Base-by-base conservation (phyloP, 1,140 invertebrate species). In the Epicauta chinensis region DNA sequence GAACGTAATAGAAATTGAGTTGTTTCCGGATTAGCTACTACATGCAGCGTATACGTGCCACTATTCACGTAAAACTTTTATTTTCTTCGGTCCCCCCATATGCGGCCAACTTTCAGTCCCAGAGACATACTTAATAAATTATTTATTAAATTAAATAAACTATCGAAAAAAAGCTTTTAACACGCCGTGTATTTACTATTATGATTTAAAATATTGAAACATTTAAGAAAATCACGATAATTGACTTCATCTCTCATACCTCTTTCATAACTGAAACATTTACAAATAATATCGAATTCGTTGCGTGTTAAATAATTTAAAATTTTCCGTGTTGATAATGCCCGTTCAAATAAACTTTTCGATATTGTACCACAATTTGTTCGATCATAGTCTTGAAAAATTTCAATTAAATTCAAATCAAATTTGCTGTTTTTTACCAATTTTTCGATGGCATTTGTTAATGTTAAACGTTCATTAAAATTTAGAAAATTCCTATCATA, bases 281-380 rank as follows among this genome's bases (percentile, higher is more conserved):
- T 84, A 67, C 78, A 78, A 40, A 86, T 58, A 3, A 77, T 68
- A 42, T 84, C 78, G 1, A 83, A 69, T 66, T 85, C 82, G 7
- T 74, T 75, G 9, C 68, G 73, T 35, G 76, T 81, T 3, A 85
- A 64, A 53, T 79, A 64, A 49, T 73, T 63, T 42, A 81, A 68
- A 74, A 86, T 75, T 32, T 75, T 73, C 46, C 82, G 77, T 4
- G 77, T 54, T 12, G 78, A 78, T 1, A 86, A 66, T 29, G 77
- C 80, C 58, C 79, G 78, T 31, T 80, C 71, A 58, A 83, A 78
- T 37, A 75, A 72, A 45, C 77, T 73, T 45, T 75, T 73, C 4
- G 76, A 74, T 7, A 86, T 69, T 1, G 79, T 79, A 13, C 84
- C 83, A 59, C 77, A 81, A 39, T 77, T 76, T 47, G 75, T 71